These are phyloP conservation scores for Mormyrus proboscirostris DNA, from an alignment of 2,797 vertebrate species.

Conservation along the genomic window DNA sequence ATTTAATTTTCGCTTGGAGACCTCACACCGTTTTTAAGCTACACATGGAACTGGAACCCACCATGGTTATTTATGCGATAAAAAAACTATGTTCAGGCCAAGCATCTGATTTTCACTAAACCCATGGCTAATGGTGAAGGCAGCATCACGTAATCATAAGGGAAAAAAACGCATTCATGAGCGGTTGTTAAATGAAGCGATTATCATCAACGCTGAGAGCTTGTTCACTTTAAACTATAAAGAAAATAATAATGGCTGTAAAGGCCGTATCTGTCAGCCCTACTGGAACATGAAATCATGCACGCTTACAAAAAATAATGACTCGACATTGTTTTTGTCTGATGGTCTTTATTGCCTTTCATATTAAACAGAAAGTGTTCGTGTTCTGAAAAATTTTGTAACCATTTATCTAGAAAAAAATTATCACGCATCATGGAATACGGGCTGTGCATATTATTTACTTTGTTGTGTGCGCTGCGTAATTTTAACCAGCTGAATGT, in stretches of 20 bases:
- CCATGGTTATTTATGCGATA: not conserved
- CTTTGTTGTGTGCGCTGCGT: not conserved
- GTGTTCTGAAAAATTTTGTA: not conserved
- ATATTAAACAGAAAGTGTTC: not conserved
- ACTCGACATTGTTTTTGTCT: not conserved
- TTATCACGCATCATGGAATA: not conserved
- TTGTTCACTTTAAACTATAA: not conserved
- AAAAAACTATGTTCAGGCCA: not conserved
- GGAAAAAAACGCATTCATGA: not conserved
- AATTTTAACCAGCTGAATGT: conserved; percentile 30
- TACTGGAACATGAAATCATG: not conserved
- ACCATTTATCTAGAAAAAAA: not conserved
- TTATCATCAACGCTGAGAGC: not conserved
- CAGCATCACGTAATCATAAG: not conserved
- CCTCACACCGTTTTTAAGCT: not conserved
- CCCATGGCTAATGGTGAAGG: not conserved
- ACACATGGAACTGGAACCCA: not conserved
- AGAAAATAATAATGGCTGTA: not conserved
- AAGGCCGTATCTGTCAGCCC: not conserved
- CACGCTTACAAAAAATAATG: not conserved
- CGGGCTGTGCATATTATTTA: not conserved
- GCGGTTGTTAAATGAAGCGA: not conserved
- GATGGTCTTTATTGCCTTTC: not conserved
- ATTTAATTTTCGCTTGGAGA: not conserved
- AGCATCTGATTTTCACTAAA: not conserved